Evolutionary conservation across 37 sponge, comb jelly and placozoan genomes (phyloP), one percentile per base, ranked within the genome.

Genomic region (Aphrocallistes beatrix): DNA sequence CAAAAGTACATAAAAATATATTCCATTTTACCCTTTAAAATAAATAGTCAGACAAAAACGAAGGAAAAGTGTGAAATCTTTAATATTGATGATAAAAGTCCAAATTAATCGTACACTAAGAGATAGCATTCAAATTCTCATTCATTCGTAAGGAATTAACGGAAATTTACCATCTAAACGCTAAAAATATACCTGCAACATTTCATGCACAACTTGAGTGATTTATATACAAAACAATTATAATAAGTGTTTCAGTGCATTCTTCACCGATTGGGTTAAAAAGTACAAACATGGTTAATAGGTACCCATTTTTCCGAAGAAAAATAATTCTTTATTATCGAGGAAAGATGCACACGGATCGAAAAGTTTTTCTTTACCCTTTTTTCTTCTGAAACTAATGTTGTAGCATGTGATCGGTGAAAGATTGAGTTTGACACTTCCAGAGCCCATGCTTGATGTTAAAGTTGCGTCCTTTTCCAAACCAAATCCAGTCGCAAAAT

Each of bases 301-400:
- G 10, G 75, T 60, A 60, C 75, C 75, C 8, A 60, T 60, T 60
- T 60, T 60, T 60, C 75, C 75, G n/a, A 60, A 60, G n/a, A 60
- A 30, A 13, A 60, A 60, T 60, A 60, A 60, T 19, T 60, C 75
- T 60, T 60, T 60, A 13, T 60, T 60, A 60, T 60, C 75, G 25
- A 60, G 75, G n/a, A 60, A 60, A 25, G 75, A 60, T 28, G 75
- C n/a, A 30, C n/a, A 60, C 1, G 75, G 75, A 19, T 60, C 75
- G 34, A 60, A 60, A 32, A 60, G 75, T 60, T 60, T 60, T 28
- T 60, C 75, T 13, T 60, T 60, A 6, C 28, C n/a, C 34, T 60
- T 60, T 28, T 60, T 60, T 30, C 75, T 60, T 60, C 75, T 60
- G 75, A 60, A 60, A 25, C 75, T 30, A 60, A 60, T 60, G 34